Conservation (phyloP, 1,140 invertebrate species). For the Forficula auricularia region DNA sequence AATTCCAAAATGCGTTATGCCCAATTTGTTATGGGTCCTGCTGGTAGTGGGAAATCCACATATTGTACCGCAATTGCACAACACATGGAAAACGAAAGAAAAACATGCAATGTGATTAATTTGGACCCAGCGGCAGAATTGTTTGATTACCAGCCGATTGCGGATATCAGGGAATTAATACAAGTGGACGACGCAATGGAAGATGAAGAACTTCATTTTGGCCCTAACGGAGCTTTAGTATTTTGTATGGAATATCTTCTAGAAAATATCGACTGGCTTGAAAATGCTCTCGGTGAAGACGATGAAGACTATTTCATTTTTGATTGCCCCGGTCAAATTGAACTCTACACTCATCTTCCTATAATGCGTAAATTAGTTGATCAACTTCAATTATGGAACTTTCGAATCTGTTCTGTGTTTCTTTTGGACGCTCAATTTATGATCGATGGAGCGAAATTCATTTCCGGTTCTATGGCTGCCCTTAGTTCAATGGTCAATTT, state of each 20-base stretch:
- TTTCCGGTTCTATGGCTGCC: constrained; percentile 84
- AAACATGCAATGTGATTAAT: constrained; percentile 77
- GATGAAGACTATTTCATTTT: constrained; percentile 94
- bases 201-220: constrained; percentile 83
- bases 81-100: constrained; percentile 56
- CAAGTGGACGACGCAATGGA: constrained; percentile 93
- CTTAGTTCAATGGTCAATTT: constrained; percentile 92
- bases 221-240: constrained; percentile 91
- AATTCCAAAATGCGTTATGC: constrained; percentile 79
- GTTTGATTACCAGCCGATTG: constrained; percentile 76
- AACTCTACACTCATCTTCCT: constrained; percentile 90
- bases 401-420: constrained; percentile 80
- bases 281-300: constrained; percentile 60
- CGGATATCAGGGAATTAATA: constrained; percentile 86
- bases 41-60: constrained; percentile 93
- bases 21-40: constrained; percentile 88
- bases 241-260: constrained; percentile 94
- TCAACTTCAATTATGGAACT: constrained; percentile 71
- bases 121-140: constrained; percentile 93
- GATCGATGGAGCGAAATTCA: constrained; percentile 87
- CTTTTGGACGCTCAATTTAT: constrained; percentile 93
- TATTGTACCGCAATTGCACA: constrained; percentile 81
- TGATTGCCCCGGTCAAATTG: constrained; percentile 97
- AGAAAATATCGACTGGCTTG: constrained; percentile 81
- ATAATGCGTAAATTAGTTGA: constrained; percentile 71